phyloP scores from a whole-genome alignment of 92 coral and sea anemone genomes.

The Zoanthus solanderi region DNA sequence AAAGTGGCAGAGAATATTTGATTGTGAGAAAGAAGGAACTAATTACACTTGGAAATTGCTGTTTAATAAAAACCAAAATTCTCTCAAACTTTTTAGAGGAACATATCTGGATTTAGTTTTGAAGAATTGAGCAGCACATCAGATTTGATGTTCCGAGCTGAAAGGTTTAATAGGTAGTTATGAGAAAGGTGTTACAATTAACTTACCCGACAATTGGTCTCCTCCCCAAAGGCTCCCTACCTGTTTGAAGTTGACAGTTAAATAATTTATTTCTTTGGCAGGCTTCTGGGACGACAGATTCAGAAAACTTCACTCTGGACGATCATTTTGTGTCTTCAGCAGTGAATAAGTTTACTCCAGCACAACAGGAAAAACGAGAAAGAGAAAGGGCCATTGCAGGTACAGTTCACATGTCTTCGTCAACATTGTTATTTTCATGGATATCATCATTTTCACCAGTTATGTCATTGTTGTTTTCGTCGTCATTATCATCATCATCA shows the following conservation, averaged over 20 bases:
- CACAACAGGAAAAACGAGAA: constrained; percentile 87
- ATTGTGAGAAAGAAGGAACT: too few relatives aligned
- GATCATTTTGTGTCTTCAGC: constrained; percentile 97
- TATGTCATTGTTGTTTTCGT: background rate
- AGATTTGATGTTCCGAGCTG: too few relatives aligned
- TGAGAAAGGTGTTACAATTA: too few relatives aligned
- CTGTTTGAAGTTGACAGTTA: background rate
- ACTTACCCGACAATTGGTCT: background rate
- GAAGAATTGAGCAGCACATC: too few relatives aligned
- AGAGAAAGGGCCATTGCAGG: constrained; percentile 91
- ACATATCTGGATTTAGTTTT: too few relatives aligned
- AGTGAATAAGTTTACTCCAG: constrained; percentile 83
- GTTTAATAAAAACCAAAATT: too few relatives aligned
- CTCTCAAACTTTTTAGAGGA: too few relatives aligned
- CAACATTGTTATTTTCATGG: background rate
- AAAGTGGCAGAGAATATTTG: too few relatives aligned
- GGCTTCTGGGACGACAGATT: constrained; percentile 79
- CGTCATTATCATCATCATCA: background rate
- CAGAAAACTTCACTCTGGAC: constrained; percentile 89
- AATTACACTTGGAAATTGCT: too few relatives aligned
- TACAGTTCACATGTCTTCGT: constrained; percentile 11
- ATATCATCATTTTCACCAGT: background rate
- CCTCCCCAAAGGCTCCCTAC: background rate
- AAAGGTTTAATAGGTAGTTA: too few relatives aligned
- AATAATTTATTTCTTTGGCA: background rate